Conservation (phyloP, 2,113 vertebrate species). For the Blennius ocellaris region DNA sequence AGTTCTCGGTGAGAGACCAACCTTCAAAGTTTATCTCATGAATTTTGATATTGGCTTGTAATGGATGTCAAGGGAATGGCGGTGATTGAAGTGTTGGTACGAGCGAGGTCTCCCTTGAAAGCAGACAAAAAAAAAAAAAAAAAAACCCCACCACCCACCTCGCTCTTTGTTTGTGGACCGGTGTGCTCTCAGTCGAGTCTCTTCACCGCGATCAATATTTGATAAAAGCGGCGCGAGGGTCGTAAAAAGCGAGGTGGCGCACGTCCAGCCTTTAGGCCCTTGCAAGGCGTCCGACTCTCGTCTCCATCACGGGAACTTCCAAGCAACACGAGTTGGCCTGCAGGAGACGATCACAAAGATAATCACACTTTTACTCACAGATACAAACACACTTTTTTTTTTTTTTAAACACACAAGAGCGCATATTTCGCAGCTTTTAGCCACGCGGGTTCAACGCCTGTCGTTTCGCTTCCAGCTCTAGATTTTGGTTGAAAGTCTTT, state of each 20-base stretch:
- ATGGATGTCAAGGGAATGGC: conserved; percentile 25
- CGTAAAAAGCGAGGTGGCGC: conserved; percentile 43
- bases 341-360: conserved; percentile 10
- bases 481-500: conserved; percentile 25
- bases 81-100: conserved; percentile 17
- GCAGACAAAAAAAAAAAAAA: conserved; percentile 30
- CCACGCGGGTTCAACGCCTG: conserved; percentile 3
- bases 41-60: conserved; percentile 15
- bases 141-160: too few species aligned
- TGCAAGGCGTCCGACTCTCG: conserved; percentile 35
- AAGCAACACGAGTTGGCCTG: conserved; percentile 9
- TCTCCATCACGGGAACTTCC: conserved; percentile 26
- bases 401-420: neutral
- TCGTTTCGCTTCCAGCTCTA: conserved; percentile 23
- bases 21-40: conserved; percentile 10
- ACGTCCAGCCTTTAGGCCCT: conserved; percentile 26
- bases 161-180: conserved; percentile 41
- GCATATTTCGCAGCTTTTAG: neutral
- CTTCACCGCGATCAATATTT: conserved; percentile 66
- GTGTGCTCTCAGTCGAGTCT: conserved; percentile 46
- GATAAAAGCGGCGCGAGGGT: conserved; percentile 49
- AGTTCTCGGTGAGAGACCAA: neutral
- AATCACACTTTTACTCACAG: neutral
- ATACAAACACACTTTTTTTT: neutral
- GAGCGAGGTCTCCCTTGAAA: conserved; percentile 35